Evolutionary conservation across 2,888 invertebrate species (phyloP), one percentile per base, ranked within the genome.

Genomic region (Cerastoderma edule): DNA sequence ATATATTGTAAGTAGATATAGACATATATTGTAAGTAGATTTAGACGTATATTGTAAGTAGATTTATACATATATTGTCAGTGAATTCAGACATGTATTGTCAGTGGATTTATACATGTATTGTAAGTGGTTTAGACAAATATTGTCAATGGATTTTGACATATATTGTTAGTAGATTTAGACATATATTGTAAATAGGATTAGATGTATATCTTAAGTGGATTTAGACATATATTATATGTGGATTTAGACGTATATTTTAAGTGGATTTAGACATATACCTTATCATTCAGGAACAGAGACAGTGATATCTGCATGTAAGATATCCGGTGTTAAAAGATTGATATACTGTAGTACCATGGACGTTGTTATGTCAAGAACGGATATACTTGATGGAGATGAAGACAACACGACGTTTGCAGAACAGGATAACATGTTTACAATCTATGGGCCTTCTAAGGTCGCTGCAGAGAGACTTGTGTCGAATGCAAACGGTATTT

Each of bases 361-460:
- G 1, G 95, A 95, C 75, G 90, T 92, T 0, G 88, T 89, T 2
- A 81, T 90, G 28, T 91, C 91, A 0, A 66, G 67, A 19, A 85
- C 89, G 24, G 83, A 89, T 44, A 88, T 92, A 32, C 75, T 87
- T 50, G 84, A 89, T 71, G 91, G 90, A 0, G 87, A 87, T 2
- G 92, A 92, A 68, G 85, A 85, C 24, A 86, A 24, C 22, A 22
- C 60, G 2, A 35, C 39, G 8, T 13, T 39, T 19, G 0, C 24
- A 10, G 39, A 24, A 16, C 28, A 56, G 2, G 60, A 60, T 5
- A 94, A 94, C 83, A 91, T 95, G 27, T 94, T 95, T 82, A 93
- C 94, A 0, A 94, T 94, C 1, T 95, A 95, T 86, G 94, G 95
- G 0, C 93, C 94, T 16, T 94, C 95, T 0, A 95, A 95, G 85